Base-by-base conservation (phyloP, 2,888 invertebrate species). In the Thera britannica region DNA sequence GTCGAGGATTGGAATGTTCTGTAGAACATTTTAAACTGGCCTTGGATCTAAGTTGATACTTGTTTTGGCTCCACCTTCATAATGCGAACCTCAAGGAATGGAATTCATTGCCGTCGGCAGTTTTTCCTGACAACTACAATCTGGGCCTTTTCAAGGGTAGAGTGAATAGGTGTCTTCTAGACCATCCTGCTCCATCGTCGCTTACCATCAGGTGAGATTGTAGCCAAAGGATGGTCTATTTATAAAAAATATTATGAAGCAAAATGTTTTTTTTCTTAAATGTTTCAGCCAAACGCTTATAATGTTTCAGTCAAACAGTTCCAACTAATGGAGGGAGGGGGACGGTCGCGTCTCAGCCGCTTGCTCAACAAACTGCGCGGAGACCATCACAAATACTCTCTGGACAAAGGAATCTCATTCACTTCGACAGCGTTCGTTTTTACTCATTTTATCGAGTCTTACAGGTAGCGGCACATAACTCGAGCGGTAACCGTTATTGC, bases 321-420 rank as follows among this genome's bases (percentile, higher is more conserved):
- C 60, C 70, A 63, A 62, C 66, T 70, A 60, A 90, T 90, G 91
- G 90, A 92, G 83, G 87, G 86, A 56, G 85, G 88, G 68, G 85
- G 89, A 70, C 83, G 87, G 78, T 84, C 89, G 34, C 87, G 90
- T 8, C 79, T 92, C 71, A 75, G 87, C 62, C 84, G 91, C 52
- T 76, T 93, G 73, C 82, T 93, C 52, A 85, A 90, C 62, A 88
- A 81, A 67, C 82, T 93, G 72, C 89, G 92, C 38, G 91, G 92
- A 8, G 91, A 90, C 35, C 87, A 87, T 49, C 88, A 87, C 58
- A 82, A 80, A 51, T 79, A 77, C 52, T 67, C 72, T 3, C 74
- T 90, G 9, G 87, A 89, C 12, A 90, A 89, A 67, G 82, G 83
- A 41, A 83, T 81, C 68, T 91, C 92, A 0, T 77, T 87, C 52